Evolutionary conservation across 2,113 vertebrate genomes (phyloP).

Genomic region (Meriones unguiculatus): DNA sequence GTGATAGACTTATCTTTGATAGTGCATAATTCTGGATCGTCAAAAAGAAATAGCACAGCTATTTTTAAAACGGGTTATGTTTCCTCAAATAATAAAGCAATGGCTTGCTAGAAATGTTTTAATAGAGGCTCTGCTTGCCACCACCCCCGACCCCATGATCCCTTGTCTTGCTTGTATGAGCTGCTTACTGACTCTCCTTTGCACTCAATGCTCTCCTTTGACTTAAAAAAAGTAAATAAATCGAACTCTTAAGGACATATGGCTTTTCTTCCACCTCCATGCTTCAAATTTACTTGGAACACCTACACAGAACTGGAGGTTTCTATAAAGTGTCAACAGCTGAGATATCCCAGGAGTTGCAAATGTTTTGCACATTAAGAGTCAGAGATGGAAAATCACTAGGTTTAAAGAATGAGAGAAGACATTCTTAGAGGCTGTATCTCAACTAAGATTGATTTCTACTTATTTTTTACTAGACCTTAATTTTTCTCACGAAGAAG

Average conservation of each 20-base stretch:
- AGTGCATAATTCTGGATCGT: background rate
- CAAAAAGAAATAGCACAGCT: background rate
- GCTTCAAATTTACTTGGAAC: slow-evolving; percentile 80
- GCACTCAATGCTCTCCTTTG: background rate
- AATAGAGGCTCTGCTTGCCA: background rate
- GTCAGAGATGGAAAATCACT: slow-evolving; percentile 76
- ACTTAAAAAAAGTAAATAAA: slow-evolving; percentile 70
- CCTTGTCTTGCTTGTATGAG: background rate
- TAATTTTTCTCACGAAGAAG: background rate
- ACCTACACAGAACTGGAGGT: slow-evolving; percentile 81
- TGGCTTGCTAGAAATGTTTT: background rate
- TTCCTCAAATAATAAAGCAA: slow-evolving; percentile 33
- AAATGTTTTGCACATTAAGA: slow-evolving; percentile 60
- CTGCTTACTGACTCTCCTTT: background rate
- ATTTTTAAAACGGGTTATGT: background rate
- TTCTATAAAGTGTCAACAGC: slow-evolving; percentile 76
- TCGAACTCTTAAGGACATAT: slow-evolving; percentile 77
- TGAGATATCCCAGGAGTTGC: slow-evolving; percentile 74
- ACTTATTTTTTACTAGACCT: background rate
- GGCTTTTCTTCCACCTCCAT: slow-evolving; percentile 80
- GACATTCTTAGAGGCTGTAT: background rate
- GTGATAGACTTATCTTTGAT: background rate
- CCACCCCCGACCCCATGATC: background rate
- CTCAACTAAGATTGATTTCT: background rate
- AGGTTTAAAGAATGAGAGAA: slow-evolving; percentile 51